Evolutionary conservation across 2,888 invertebrate species (phyloP).

Genomic region (Cecidostiba fungosa): DNA sequence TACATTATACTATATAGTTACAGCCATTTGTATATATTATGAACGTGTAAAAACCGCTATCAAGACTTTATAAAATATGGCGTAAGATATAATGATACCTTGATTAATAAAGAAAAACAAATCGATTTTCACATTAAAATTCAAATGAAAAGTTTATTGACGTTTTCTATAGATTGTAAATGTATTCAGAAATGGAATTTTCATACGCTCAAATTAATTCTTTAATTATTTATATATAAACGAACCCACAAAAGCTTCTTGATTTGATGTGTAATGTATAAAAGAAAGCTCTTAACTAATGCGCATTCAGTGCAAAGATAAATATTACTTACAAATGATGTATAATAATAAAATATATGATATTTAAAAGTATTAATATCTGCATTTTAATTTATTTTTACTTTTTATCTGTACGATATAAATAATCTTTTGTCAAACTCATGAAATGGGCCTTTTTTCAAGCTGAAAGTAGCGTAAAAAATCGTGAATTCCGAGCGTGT

Average conservation of each 20-base stretch:
- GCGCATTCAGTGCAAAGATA: conserved; percentile 28
- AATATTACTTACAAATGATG: conserved; percentile 42
- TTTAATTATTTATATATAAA: conserved; percentile 49
- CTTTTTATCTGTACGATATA: too few relatives aligned
- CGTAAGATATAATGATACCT: neutral
- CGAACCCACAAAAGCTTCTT: conserved; percentile 31
- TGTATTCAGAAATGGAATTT: neutral
- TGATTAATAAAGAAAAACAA: neutral
- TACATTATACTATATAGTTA: conserved; percentile 72
- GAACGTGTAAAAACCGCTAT: conserved; percentile 41
- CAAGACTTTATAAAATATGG: conserved; percentile 33
- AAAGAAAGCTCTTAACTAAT: conserved; percentile 26
- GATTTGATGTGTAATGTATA: conserved; percentile 36
- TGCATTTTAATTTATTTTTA: neutral
- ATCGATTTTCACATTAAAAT: neutral
- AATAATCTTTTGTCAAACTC: neutral
- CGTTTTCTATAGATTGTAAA: neutral
- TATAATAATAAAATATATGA: conserved; percentile 53
- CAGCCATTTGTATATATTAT: conserved; percentile 70
- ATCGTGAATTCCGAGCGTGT: too few relatives aligned
- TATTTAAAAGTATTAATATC: conserved; percentile 31
- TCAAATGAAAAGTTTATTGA: neutral
- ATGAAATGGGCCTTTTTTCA: too few relatives aligned
- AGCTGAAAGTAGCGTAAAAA: too few relatives aligned
- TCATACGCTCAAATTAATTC: neutral